Conservation (phyloP, 2,888 invertebrate species). For the Leucophenga montana region DNA sequence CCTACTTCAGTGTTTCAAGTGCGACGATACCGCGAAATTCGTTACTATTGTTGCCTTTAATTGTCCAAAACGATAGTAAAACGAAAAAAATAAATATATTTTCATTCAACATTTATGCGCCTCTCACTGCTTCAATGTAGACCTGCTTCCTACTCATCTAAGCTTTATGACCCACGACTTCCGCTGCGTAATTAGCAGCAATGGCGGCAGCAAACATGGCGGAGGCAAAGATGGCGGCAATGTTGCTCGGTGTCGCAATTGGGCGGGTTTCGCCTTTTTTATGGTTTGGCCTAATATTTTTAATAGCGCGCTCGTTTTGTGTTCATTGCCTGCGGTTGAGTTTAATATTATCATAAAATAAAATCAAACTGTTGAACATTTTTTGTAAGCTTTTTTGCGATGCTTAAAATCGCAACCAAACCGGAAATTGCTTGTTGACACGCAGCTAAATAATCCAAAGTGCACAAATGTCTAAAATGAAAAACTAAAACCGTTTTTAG, state of each 20-base stretch:
- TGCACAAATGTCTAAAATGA: too few relatives aligned
- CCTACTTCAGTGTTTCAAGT: too few relatives aligned
- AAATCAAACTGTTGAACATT: slow-evolving; percentile 55
- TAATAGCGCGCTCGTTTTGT: too few relatives aligned
- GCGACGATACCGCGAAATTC: not conserved
- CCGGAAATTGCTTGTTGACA: slow-evolving; percentile 64
- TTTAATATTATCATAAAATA: slow-evolving; percentile 62
- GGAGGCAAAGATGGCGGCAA: too few relatives aligned
- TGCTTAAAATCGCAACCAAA: slow-evolving; percentile 37
- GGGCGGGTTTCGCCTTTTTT: slow-evolving; percentile 45
- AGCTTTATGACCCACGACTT: slow-evolving; percentile 51
- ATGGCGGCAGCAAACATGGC: too few relatives aligned
- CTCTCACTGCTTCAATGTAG: too few relatives aligned
- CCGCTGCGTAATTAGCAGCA: too few relatives aligned
- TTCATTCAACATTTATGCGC: too few relatives aligned
- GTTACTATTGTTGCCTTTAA: slow-evolving; percentile 10
- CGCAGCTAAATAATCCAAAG: slow-evolving; percentile 42
- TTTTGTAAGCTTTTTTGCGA: not conserved
- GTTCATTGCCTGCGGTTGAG: slow-evolving; percentile 35
- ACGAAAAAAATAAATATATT: slow-evolving; percentile 26
- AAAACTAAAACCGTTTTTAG: too few relatives aligned
- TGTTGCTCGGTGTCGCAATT: too few relatives aligned
- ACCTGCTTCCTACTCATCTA: too few relatives aligned
- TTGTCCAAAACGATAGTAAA: slow-evolving; percentile 16
- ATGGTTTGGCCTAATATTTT: slow-evolving; percentile 41